Base-by-base conservation (phyloP, 2,113 vertebrate genomes). In the Pachyramphus minor region DNA sequence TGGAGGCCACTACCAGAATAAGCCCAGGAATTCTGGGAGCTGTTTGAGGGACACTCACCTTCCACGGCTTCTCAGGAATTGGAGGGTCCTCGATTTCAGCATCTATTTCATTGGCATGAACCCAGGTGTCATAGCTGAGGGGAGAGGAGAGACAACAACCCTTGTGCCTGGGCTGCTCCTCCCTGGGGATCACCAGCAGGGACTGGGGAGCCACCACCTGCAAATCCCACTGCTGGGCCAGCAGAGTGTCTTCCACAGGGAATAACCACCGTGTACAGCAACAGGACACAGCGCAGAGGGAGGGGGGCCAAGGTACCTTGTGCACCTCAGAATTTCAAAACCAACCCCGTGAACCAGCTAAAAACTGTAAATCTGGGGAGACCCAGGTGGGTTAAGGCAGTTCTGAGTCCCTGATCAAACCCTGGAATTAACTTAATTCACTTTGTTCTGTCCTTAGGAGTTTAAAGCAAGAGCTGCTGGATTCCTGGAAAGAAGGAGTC, bases 51-150 rank as follows among this genome's bases (percentile, higher is more conserved):
- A 17, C 2, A 28, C 97, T 98, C 50, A 99, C 99, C 98, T 99
- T 99, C 99, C 99, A 99, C 0, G 99, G 98, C 77, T 98, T 98
- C 97, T 99, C 99, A 7, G 98, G 96, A 95, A 98, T 99, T 1
- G 99, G 99, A 31, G 99, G 98, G 53, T 99, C 99, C 97, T 99
- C 99, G 23, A 99, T 98, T 15, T 99, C 99, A 0, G 98, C 98
- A 12, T 99, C 99, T 52, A 99, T 97, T 62, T 99, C 99, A 11
- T 96, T 98, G 93, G 97, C 97, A 6, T 99, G 98, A 35, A 99
- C 97, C 99, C 99, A 99, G 93, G 99, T 99, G 79, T 99, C 99
- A 33, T 99, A 99, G 97, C 99, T 99, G 23, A 68, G 4, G 83
- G 84, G 62, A 59, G 67, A 82, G 94, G 55, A 35, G 66, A 52